A percentile compares a stretch with the other conserved stretches of the same genome.
These are phyloP conservation scores for Campylomormyrus numenius DNA, from an alignment of 2,113 vertebrate species.

Conservation along the genomic window DNA sequence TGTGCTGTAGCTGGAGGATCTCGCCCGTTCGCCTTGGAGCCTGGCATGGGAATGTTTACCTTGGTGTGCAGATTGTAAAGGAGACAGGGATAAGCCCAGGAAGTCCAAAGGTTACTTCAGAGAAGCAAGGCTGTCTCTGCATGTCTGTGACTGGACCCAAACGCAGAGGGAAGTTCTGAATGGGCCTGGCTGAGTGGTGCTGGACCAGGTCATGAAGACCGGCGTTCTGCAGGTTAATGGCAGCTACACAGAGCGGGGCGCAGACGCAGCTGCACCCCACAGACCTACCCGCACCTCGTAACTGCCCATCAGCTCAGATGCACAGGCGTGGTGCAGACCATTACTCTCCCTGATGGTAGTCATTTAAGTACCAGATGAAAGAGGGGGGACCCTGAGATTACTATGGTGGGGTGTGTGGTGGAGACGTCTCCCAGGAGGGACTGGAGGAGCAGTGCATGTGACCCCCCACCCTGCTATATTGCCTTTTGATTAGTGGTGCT, in stretches of 20 bases:
- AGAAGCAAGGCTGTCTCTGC: not conserved
- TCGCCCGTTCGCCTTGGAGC: not conserved
- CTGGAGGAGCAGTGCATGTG: not conserved
- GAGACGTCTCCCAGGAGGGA: not conserved
- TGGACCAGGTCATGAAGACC: not conserved
- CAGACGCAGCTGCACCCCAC: not conserved
- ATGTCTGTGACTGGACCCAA: not conserved
- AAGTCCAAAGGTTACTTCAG: not conserved
- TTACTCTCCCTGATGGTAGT: not conserved
- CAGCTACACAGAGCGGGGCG: too few species aligned
- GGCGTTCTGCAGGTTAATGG: not conserved
- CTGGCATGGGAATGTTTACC: not conserved
- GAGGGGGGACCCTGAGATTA: not conserved
- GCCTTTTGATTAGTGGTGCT: not conserved
- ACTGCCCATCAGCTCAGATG: not conserved
- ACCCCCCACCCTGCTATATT: not conserved
- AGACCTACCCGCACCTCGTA: not conserved
- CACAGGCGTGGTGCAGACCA: not conserved
- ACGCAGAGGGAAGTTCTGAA: not conserved
- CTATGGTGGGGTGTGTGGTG: not conserved
- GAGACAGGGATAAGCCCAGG: not conserved
- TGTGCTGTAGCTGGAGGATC: not conserved
- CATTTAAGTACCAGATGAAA: constrained; percentile 2
- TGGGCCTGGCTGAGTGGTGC: not conserved
- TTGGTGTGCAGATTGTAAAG: not conserved